A percentile compares a stretch with the other conserved stretches of the same genome.
Evolutionary conservation across 2,797 vertebrate species (phyloP).

Genomic region (Sarcophilus harrisii): DNA sequence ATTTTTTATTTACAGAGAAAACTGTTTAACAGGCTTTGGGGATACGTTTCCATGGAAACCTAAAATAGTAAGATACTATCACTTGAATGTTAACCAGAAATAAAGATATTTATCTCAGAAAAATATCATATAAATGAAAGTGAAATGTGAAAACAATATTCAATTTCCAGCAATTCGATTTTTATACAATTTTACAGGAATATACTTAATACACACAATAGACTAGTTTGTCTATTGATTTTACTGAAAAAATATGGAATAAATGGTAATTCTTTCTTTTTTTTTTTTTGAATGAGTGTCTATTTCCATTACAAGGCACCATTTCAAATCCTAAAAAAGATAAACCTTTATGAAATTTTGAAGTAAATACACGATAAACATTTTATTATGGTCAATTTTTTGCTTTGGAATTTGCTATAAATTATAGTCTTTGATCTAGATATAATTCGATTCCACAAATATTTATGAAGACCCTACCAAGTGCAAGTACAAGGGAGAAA

Average conservation of each 20-base stretch:
- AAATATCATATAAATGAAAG: conserved; percentile 23
- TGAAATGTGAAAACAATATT: neutral
- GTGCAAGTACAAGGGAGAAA: neutral
- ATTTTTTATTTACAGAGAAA: neutral
- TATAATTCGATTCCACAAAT: neutral
- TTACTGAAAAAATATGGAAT: no score
- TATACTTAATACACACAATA: neutral
- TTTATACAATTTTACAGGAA: neutral
- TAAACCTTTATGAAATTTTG: neutral
- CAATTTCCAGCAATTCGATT: neutral
- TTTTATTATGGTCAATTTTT: neutral
- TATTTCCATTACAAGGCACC: neutral
- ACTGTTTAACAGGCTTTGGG: neutral
- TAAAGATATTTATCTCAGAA: neutral
- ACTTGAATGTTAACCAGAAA: conserved; percentile 9
- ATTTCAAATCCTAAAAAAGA: neutral
- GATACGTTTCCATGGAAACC: conserved; percentile 1
- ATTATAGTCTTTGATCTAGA: neutral
- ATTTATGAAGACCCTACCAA: neutral
- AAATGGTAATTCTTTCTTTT: neutral
- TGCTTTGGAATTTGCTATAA: neutral
- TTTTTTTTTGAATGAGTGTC: neutral
- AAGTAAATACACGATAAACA: neutral
- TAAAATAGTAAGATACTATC: conserved; percentile 2
- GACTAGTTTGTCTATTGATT: no score